A percentile compares a stretch with the other conserved stretches of the same genome.
phyloP scores from a whole-genome alignment of 2,797 vertebrate species.

The Scolopax rusticola region DNA sequence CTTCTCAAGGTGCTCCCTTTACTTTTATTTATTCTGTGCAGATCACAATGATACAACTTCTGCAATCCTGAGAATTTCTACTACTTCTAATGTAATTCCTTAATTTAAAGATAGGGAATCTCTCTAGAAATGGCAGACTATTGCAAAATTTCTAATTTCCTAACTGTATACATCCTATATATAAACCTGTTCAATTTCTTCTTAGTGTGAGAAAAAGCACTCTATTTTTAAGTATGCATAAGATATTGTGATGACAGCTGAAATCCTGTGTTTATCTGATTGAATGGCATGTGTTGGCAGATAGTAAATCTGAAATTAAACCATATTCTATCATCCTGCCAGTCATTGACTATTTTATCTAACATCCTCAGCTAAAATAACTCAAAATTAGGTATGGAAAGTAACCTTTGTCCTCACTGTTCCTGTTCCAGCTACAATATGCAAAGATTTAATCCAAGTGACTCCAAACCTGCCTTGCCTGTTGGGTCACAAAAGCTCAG shows the following conservation, averaged over 20 bases:
- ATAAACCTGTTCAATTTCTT: constrained; percentile 59
- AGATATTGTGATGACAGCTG: constrained; percentile 71
- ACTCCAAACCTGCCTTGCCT: background rate
- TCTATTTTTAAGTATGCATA: constrained; percentile 71
- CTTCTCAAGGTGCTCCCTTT: background rate
- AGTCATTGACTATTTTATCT: constrained; percentile 61
- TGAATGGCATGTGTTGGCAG: constrained; percentile 75
- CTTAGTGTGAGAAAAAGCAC: constrained; percentile 52
- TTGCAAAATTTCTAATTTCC: constrained; percentile 38
- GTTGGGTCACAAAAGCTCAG: constrained; percentile 18
- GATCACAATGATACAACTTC: background rate
- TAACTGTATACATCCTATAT: constrained; percentile 34
- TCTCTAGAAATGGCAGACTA: constrained; percentile 33
- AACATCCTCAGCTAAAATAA: constrained; percentile 22
- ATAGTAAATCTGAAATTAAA: constrained; percentile 76
- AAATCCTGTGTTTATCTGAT: constrained; percentile 74
- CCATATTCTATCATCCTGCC: constrained; percentile 56
- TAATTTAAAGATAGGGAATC: constrained; percentile 53
- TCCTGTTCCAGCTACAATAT: background rate
- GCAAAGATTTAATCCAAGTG: background rate
- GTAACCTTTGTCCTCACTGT: background rate
- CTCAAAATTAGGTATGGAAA: constrained; percentile 13
- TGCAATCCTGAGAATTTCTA: background rate
- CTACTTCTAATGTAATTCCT: constrained; percentile 10
- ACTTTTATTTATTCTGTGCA: background rate